A percentile compares a stretch with the other conserved stretches of the same genome.
These are phyloP conservation scores for Myotis yumanensis DNA, from an alignment of 2,113 vertebrate genomes.

Conservation along the genomic window DNA sequence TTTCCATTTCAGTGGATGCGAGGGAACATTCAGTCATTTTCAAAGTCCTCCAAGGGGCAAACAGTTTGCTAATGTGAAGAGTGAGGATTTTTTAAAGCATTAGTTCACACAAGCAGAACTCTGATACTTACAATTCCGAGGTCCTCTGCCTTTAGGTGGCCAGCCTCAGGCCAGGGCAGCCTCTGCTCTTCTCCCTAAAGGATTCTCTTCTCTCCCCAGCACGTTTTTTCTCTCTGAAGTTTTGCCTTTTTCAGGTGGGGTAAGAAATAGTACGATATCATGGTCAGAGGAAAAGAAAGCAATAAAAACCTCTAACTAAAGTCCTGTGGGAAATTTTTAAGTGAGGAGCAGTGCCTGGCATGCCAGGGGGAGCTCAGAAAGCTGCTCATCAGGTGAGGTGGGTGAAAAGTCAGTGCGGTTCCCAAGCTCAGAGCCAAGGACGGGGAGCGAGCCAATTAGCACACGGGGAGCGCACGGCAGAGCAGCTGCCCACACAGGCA, in stretches of 20 bases:
- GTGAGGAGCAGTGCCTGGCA: not conserved
- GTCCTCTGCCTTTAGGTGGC: not conserved
- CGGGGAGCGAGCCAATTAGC: constrained; percentile 58
- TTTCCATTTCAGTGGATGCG: constrained; percentile 13
- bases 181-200: not conserved
- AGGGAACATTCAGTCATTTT: constrained; percentile 20
- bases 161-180: not conserved
- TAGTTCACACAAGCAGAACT: not conserved
- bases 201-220: not conserved
- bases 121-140: constrained; percentile 24
- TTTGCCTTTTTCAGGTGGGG: not conserved
- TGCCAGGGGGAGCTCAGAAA: not conserved
- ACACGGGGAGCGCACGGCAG: not conserved
- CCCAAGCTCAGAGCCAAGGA: constrained; percentile 65
- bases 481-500: constrained; percentile 67
- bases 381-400: constrained; percentile 50
- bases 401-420: constrained; percentile 45
- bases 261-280: not conserved
- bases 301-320: constrained; percentile 5
- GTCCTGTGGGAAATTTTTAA: not conserved
- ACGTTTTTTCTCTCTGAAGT: not conserved
- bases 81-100: not conserved
- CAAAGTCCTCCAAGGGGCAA: not conserved
- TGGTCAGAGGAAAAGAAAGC: not conserved
- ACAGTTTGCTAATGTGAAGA: not conserved